These are phyloP conservation scores for Charaxes varanes DNA, from an alignment of 1,140 invertebrate genomes.

Conservation along the genomic window DNA sequence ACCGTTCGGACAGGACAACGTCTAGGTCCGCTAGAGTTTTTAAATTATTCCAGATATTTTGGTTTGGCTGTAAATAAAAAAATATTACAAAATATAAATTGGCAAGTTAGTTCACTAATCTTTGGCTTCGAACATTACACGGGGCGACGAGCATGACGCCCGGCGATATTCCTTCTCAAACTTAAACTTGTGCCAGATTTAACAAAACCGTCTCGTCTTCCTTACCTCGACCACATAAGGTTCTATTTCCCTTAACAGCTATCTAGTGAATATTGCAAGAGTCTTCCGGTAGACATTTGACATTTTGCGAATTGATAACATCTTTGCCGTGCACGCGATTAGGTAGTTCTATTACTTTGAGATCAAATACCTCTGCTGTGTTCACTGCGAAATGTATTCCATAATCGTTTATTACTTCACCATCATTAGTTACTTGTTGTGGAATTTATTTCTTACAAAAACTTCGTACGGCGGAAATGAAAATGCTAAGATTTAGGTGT, in stretches of 20 bases:
- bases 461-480: no score
- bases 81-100: no score
- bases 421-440: no score
- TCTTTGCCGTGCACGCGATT: slow-evolving; percentile 24
- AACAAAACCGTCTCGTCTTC: neutral
- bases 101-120: slow-evolving; percentile 13
- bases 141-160: slow-evolving; percentile 17
- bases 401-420: no score
- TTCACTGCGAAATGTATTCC: neutral
- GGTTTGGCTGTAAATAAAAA: no score
- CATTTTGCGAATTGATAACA: slow-evolving; percentile 31
- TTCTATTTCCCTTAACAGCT: slow-evolving; percentile 1
- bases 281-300: slow-evolving; percentile 18
- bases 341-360: slow-evolving; percentile 22
- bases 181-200: slow-evolving; percentile 10
- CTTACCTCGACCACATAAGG: slow-evolving; percentile 2
- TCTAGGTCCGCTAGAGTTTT: no score
- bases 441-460: no score
- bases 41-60: no score
- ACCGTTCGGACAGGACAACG: no score
- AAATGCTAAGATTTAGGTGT: no score
- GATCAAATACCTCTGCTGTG: slow-evolving; percentile 17
- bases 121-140: slow-evolving; percentile 17
- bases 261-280: slow-evolving; percentile 1
- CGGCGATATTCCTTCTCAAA: slow-evolving; percentile 23